phyloP scores from a whole-genome alignment of 1,140 invertebrate genomes.

The Coboldia fuscipes region DNA sequence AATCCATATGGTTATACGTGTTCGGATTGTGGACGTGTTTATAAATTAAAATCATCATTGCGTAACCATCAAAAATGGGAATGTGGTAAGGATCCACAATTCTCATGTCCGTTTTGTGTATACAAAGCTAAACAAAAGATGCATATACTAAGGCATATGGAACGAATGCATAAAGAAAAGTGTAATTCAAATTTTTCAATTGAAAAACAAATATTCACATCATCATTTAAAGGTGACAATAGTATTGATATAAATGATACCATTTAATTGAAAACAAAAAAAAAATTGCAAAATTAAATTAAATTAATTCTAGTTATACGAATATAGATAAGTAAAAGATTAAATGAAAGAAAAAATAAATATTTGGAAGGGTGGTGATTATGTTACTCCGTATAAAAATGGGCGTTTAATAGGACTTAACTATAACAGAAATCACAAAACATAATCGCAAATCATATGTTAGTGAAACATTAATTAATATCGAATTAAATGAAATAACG shows the following conservation, averaged over 20 bases:
- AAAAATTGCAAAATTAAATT: too few species aligned
- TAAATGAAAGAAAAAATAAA: too few species aligned
- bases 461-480: too few species aligned
- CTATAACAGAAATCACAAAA: too few species aligned
- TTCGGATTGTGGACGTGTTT: conserved; percentile 58
- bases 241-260: background rate
- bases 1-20: conserved; percentile 33
- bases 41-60: conserved; percentile 65
- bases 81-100: conserved; percentile 65
- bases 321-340: too few species aligned
- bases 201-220: background rate
- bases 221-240: background rate
- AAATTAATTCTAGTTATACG: too few species aligned
- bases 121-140: conserved; percentile 67
- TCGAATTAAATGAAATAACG: too few species aligned
- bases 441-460: too few species aligned
- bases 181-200: background rate
- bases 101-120: conserved; percentile 60
- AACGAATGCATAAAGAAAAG: conserved; percentile 63
- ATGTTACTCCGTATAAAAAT: too few species aligned
- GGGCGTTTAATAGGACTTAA: too few species aligned
- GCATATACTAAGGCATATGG: conserved; percentile 69
- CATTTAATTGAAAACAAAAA: background rate
- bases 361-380: too few species aligned
- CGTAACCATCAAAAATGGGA: conserved; percentile 75